A percentile compares a stretch with the other conserved stretches of the same genome.
Conservation (phyloP, 2,888 invertebrate species). For the Drosophila paranaensis region DNA sequence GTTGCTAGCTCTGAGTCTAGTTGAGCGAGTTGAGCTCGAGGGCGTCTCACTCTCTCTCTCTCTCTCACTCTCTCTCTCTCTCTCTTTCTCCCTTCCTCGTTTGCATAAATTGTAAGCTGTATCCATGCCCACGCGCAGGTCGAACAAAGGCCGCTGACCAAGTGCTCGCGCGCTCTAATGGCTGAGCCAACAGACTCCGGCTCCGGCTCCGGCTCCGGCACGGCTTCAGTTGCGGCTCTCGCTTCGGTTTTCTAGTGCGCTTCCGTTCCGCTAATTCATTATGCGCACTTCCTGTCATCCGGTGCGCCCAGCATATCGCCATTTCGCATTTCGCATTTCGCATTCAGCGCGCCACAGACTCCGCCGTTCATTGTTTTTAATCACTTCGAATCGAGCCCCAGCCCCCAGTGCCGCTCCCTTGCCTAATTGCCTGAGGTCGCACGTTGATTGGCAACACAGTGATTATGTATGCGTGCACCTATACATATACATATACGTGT, state of each 20-base stretch:
- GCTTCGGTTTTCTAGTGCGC: conserved; percentile 46
- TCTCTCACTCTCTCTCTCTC: too few relatives aligned
- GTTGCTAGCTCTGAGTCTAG: background rate
- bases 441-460: conserved; percentile 59
- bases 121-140: conserved; percentile 11
- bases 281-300: conserved; percentile 74
- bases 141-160: conserved; percentile 18
- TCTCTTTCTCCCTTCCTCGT: too few relatives aligned
- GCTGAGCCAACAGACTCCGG: conserved; percentile 10
- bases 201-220: background rate
- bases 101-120: conserved; percentile 52
- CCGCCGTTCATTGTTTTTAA: conserved; percentile 66
- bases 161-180: conserved; percentile 13
- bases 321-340: background rate
- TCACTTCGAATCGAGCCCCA: conserved; percentile 51
- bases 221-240: background rate
- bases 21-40: too few relatives aligned
- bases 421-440: conserved; percentile 29
- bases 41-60: too few relatives aligned
- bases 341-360: background rate
- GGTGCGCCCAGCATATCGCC: conserved; percentile 17
- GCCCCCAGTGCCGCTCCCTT: background rate
- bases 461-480: conserved; percentile 24
- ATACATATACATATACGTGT: conserved; percentile 6
- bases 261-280: conserved; percentile 74